Conservation (phyloP, 2,797 vertebrate species). For the Eulemur rubriventer region DNA sequence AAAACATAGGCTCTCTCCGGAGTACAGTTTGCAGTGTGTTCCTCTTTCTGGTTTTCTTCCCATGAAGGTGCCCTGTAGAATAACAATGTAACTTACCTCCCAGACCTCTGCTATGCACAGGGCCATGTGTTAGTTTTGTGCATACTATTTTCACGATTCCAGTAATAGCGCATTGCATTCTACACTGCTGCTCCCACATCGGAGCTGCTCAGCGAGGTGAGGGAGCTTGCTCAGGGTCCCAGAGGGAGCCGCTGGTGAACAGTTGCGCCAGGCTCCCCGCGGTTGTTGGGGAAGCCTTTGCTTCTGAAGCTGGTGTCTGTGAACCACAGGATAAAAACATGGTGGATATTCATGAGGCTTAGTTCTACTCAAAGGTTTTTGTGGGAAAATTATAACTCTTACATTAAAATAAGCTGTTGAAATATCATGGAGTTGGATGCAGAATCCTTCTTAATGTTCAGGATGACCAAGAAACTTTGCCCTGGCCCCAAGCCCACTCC, state of each 20-base stretch:
- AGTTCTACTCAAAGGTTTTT: not conserved
- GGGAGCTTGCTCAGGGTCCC: not conserved
- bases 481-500: not conserved
- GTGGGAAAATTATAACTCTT: not conserved
- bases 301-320: not conserved
- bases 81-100: too few species aligned
- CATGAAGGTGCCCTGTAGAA: not conserved
- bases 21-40: not conserved
- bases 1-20: not conserved
- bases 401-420: not conserved
- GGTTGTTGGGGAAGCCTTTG: not conserved
- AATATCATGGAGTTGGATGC: not conserved
- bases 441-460: not conserved
- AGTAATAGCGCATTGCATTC: not conserved
- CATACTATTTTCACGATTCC: not conserved
- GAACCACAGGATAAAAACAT: not conserved
- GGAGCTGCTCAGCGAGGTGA: not conserved
- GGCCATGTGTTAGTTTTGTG: not conserved
- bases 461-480: not conserved
- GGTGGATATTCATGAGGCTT: not conserved
- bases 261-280: rapidly evolving
- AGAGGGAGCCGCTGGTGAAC: rapidly evolving
- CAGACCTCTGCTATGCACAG: not conserved
- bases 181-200: too few species aligned
- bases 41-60: not conserved